These are phyloP conservation scores for Charina bottae DNA, from an alignment of 2,113 vertebrate genomes.

Conservation along the genomic window DNA sequence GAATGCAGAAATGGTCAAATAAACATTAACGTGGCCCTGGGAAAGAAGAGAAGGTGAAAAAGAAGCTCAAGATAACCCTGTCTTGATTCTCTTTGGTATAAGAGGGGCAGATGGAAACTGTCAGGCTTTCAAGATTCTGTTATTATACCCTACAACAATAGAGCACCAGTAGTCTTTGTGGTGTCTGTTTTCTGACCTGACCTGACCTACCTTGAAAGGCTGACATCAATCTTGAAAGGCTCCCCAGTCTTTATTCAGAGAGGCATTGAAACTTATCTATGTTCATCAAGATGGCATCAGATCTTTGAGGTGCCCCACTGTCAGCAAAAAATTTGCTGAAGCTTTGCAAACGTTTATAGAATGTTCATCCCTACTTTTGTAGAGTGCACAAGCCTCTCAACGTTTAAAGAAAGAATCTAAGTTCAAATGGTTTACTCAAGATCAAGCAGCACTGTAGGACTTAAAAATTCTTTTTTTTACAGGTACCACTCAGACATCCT, in stretches of 20 bases:
- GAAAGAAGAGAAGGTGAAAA: background rate
- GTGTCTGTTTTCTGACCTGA: background rate
- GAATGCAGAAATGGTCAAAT: background rate
- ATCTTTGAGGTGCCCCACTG: background rate
- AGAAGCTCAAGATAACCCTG: background rate
- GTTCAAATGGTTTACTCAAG: background rate
- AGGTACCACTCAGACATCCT: background rate
- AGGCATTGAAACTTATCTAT: background rate
- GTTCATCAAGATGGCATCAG: background rate
- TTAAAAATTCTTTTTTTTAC: background rate
- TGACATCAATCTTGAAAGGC: background rate
- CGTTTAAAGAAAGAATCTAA: background rate
- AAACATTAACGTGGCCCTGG: background rate
- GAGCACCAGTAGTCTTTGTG: background rate
- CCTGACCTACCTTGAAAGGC: background rate
- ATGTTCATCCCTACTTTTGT: background rate
- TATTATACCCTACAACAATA: background rate
- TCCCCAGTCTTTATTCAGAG: background rate
- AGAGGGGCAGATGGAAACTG: background rate
- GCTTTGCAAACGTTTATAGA: background rate
- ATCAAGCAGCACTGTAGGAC: background rate
- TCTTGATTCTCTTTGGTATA: background rate
- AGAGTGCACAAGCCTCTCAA: background rate
- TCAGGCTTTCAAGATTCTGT: background rate
- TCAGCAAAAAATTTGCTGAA: background rate